Evolutionary conservation across 2,797 vertebrate genomes (phyloP), one percentile per base, ranked within the genome.

Genomic region (Pipistrellus nathusii): DNA sequence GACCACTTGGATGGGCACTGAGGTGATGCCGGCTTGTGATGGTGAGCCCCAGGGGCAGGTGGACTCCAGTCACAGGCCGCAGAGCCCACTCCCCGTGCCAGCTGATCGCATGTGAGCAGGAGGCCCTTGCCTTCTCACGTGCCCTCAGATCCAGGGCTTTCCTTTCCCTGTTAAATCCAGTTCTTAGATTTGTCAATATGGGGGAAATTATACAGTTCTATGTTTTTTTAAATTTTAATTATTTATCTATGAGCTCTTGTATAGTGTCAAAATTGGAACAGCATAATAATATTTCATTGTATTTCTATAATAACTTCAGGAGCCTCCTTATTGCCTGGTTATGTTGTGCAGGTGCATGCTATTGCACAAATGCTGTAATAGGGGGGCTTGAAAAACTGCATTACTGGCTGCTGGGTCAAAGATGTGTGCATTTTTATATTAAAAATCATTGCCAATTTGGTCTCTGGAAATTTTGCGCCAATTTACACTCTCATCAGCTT

Each of bases 301-400:
- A 81, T 89, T 82, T 69, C 91, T 32, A 10, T 64, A n/a, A 62
- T 69, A 62, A 75, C 75, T 92, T 87, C 35, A 76, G 76, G 18
- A 71, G 4, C 7, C 18, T 91, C 25, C 14, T 46, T 38, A 86
- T 76, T 81, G 21, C 75, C 30, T 80, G 51, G 75, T 59, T 83
- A 83, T n/a, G 35, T 11, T 82, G 76, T 88, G 32, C 57, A 87
- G 59, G 35, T 41, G 55, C 72, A 14, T 77, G 48, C 35, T 83
- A 6, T 53, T 75, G 68, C 21, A 44, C 18, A 76, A 51, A 57
- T 21, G 68, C 11, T 62, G 2, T 38, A 13, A 62, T 38, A 85
- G 75, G 27, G 55, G 83, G n/a, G 91, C 72, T 57, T 81, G 55
- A 13, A 64, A 83, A 94, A 77, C 71, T 0, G 1, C 14, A 81